These are phyloP conservation scores for Tachyglossus aculeatus DNA, from an alignment of 2,797 vertebrate species.

Conservation along the genomic window DNA sequence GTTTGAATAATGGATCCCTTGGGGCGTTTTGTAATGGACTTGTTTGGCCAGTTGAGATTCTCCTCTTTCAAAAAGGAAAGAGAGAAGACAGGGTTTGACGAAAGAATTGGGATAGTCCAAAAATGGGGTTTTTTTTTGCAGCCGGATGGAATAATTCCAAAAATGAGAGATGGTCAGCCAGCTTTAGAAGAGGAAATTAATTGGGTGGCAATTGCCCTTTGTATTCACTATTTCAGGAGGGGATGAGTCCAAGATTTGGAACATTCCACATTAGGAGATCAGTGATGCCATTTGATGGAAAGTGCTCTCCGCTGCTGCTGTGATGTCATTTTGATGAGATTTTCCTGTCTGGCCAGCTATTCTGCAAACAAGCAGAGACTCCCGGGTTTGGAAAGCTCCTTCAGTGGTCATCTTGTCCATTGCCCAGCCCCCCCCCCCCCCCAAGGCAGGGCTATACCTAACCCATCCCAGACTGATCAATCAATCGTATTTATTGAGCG, in stretches of 20 bases:
- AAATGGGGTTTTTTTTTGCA: background rate
- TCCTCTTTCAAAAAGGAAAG: too few species aligned
- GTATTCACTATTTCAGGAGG: accelerated
- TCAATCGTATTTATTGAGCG: too few species aligned
- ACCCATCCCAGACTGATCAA: too few species aligned
- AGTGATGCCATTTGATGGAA: background rate
- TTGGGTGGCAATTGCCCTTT: background rate
- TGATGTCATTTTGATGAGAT: accelerated
- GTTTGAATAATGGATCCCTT: too few species aligned
- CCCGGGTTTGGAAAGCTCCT: background rate
- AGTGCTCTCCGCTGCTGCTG: accelerated
- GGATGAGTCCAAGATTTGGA: background rate
- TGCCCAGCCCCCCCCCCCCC: background rate
- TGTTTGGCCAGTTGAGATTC: too few species aligned
- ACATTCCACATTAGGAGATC: background rate
- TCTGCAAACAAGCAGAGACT: too few species aligned
- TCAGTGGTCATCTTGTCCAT: background rate
- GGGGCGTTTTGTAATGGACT: too few species aligned
- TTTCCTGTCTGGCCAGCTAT: accelerated
- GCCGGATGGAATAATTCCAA: background rate
- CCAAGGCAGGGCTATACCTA: too few species aligned
- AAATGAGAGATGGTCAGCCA: background rate
- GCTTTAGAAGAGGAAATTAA: background rate
- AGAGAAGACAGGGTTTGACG: background rate
- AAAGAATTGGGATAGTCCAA: background rate